A percentile compares a stretch with the other conserved stretches of the same genome.
These are phyloP conservation scores for Pogonocichla stellata DNA, from an alignment of 2,113 vertebrate species.

Conservation along the genomic window DNA sequence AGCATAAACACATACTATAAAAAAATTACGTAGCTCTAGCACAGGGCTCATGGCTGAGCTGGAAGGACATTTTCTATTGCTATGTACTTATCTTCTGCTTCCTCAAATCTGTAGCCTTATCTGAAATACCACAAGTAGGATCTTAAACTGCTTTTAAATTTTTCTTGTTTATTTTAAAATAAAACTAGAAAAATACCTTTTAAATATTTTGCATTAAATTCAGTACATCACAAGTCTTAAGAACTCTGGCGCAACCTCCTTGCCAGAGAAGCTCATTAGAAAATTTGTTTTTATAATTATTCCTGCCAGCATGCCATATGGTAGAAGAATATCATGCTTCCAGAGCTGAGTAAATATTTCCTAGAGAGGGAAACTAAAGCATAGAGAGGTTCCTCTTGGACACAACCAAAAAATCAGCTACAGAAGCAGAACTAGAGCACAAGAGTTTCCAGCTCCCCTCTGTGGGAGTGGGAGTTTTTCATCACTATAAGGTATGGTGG, in stretches of 20 bases:
- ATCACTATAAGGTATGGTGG: background rate
- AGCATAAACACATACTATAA: background rate
- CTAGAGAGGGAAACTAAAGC: background rate
- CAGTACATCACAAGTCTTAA: background rate
- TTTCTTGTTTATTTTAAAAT: background rate
- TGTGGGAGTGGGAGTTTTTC: background rate
- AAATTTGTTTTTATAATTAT: background rate
- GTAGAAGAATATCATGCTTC: background rate
- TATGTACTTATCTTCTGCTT: background rate
- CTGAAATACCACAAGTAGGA: background rate
- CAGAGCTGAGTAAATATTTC: background rate
- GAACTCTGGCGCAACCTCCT: background rate
- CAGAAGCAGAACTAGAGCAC: background rate
- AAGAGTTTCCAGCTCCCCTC: background rate
- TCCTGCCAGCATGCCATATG: background rate
- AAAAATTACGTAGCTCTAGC: background rate
- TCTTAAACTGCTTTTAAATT: background rate
- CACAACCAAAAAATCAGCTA: background rate
- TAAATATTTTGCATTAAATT: background rate
- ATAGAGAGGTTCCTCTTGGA: background rate
- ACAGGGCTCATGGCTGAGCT: background rate
- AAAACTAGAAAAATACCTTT: background rate
- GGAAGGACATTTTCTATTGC: background rate
- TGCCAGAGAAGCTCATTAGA: background rate
- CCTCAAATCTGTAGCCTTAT: background rate